Evolutionary conservation across 1,140 invertebrate species (phyloP), one percentile per base, ranked within the genome.

Genomic region (Brachionus plicatilis): DNA sequence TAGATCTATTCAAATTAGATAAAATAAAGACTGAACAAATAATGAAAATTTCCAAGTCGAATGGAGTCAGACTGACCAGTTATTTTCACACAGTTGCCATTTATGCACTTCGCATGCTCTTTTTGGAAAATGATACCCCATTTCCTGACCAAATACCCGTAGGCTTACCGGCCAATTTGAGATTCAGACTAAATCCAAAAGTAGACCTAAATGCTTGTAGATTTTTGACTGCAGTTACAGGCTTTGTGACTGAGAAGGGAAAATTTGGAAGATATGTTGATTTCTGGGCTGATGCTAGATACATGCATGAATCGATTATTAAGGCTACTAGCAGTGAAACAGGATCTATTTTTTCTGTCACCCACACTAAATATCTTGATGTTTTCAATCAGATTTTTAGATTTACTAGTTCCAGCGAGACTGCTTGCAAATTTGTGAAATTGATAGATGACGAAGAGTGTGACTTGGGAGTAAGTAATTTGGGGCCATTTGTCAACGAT

Each of bases 211-310:
- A 56, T 24, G 29, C 3, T 17, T 56, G 43, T 12, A 56, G 78
- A 53, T 80, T 80, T 56, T 12, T 41, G 4, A 80, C 78, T 20
- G 56, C 78, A 33, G 11, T 53, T 5, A 1, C 9, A 6, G 8
- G 14, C 4, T 60, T 37, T 37, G 2, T 17, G 0, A 80, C 78
- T 14, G 78, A 80, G 12, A 56, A 24, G 20, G n/a, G 8, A 3
- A 43, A 80, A 80, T 80, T 80, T 56, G 78, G 78, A 14, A 65
- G 56, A n/a, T 80, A 37, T 56, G n/a, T 60, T 17, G 50, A 80
- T 80, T 50, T 80, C 20, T 80, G 78, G 78, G 17, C 12, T 12
- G 78, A 80, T 56, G 78, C 78, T 11, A 43, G 11, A 20, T 53
- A 80, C 20, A 56, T 80, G 14, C 78, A 80, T 5, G 29, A 56